Base-by-base conservation (phyloP, 35 echinoderm and acorn worm species). In the Holothuria glaberrima region DNA sequence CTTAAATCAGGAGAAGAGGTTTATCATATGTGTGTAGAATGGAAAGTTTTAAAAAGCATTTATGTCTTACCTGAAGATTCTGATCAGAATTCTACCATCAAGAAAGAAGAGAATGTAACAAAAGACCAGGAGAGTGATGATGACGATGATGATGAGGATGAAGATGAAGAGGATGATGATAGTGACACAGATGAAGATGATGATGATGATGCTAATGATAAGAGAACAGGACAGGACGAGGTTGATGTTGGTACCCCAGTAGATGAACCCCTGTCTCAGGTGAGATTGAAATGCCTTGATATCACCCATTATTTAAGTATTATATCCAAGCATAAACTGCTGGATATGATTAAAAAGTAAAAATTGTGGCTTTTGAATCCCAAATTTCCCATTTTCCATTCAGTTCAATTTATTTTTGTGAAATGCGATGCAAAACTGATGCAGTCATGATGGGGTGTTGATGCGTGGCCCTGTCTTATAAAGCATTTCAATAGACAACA, bases 191-290 rank as follows among this genome's bases (percentile, higher is more conserved):
- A 84, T 30, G 57, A 61, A 18, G 80, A 84, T 30, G 57, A 57
- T 16, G 80, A 84, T 59, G 80, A 84, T 14, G 80, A 61, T 31
- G 57, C 32, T 10, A 20, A 69, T 69, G 66, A 1, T 25, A 12
- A 69, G 25, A 69, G 13, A 6, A 18, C 6, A 9, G 80, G 32
- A 17, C 46, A 56, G 17, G 80, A 84, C 61, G 80, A 84, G 34
- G 59, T 17, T 24, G 80, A 84, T 84, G 57, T 10, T 32, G 80
- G 80, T 24, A 84, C 80, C 31, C 52, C 52, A 25, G 80, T 84
- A 9, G 80, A 84, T 36, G 80, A 84, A 61, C 80, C 80, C 12
- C 34, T 84, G 21, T 84, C 52, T 12, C 52, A 64, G 28, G 80
- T 84, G 12, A 54, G 44, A 46, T 46, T 4, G 44, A 46, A 46